Percentiles rank a stretch among this genome's conserved stretches.
These are phyloP conservation scores for Eumacrocentrus americanus DNA, from an alignment of 2,888 invertebrate species.

Conservation along the genomic window DNA sequence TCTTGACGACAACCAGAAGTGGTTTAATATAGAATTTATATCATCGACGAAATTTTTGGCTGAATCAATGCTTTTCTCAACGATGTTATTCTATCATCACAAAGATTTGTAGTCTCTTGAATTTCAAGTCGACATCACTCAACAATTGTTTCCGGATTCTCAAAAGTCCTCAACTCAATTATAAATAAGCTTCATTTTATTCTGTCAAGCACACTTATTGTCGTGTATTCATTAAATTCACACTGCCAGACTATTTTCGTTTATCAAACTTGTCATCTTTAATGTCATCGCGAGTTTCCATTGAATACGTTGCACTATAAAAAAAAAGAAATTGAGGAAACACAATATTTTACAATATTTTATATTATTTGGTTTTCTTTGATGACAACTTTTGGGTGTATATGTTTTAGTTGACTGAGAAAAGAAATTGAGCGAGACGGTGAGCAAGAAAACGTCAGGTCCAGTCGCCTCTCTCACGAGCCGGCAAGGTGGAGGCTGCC, in stretches of 20 bases:
- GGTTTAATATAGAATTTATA: slow-evolving; percentile 11
- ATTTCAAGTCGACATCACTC: background rate
- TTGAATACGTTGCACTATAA: too few relatives aligned
- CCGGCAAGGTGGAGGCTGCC: slow-evolving; percentile 60
- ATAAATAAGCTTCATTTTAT: too few relatives aligned
- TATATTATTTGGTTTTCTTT: too few relatives aligned
- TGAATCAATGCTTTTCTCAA: background rate
- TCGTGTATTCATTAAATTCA: too few relatives aligned
- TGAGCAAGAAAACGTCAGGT: slow-evolving; percentile 19
- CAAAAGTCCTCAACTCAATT: background rate
- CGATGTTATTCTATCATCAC: background rate
- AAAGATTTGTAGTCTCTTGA: background rate
- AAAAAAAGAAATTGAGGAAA: too few relatives aligned
- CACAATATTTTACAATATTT: too few relatives aligned
- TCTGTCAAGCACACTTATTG: too few relatives aligned
- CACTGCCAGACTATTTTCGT: too few relatives aligned
- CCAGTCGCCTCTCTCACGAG: slow-evolving; percentile 44
- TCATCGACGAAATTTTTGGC: background rate
- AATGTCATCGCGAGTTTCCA: too few relatives aligned
- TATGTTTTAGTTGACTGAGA: background rate
- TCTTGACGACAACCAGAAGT: background rate
- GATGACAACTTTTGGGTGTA: too few relatives aligned
- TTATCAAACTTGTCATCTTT: too few relatives aligned
- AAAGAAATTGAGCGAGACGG: slow-evolving; percentile 8
- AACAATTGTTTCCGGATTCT: background rate